phyloP scores from a whole-genome alignment of 2,888 invertebrate species.

The Epistrophella euchroma region DNA sequence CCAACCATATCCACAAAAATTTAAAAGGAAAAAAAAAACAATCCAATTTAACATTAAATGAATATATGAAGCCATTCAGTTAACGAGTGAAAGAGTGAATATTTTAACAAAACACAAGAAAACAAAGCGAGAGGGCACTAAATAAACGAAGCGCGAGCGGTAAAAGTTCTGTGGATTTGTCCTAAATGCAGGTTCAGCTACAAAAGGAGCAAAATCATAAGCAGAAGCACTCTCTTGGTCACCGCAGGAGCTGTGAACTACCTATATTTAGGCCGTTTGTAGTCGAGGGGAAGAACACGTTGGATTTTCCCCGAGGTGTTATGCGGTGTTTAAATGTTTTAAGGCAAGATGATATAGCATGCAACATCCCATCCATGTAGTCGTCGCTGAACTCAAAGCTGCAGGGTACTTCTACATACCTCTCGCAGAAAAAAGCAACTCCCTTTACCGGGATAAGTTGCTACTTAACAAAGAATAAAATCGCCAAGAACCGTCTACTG shows the following conservation, averaged over 20 bases:
- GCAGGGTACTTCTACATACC: constrained; percentile 56
- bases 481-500: constrained; percentile 46
- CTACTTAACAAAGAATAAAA: not conserved
- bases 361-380: constrained; percentile 65
- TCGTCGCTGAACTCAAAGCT: constrained; percentile 4
- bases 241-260: not conserved
- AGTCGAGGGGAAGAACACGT: not conserved
- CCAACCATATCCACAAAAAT: not conserved
- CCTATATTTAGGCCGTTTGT: constrained; percentile 30
- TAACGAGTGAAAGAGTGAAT: constrained; percentile 66
- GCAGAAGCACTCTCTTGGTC: constrained; percentile 1
- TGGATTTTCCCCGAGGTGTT: not conserved
- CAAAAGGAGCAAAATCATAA: constrained; percentile 39
- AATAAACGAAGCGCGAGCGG: constrained; percentile 58
- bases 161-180: no score
- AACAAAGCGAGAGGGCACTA: constrained; percentile 63
- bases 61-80: not conserved
- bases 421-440: constrained; percentile 43
- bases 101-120: constrained; percentile 66
- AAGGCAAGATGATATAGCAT: constrained; percentile 72
- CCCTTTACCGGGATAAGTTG: not conserved
- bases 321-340: constrained; percentile 52
- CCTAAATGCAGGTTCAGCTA: no score
- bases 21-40: constrained; percentile 13
- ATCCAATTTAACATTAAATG: constrained; percentile 53